phyloP scores from a whole-genome alignment of 1,140 invertebrate species.

The Bacillus rossius region DNA sequence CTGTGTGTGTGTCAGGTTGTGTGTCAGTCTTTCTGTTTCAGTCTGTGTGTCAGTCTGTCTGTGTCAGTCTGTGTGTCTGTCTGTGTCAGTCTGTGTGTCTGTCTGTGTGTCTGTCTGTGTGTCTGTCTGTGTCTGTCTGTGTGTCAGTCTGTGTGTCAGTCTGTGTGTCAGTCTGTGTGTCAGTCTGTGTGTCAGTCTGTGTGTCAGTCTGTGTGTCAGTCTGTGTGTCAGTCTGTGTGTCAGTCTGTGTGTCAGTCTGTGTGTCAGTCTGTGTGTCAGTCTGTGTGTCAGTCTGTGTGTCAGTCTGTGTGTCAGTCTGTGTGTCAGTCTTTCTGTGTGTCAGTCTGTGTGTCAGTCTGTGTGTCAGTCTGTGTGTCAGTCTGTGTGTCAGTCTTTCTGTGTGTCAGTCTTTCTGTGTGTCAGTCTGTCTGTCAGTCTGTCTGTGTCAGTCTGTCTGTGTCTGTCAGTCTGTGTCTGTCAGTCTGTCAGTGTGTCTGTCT shows the following conservation, averaged over 20 bases:
- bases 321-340: no score
- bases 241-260: slow-evolving; percentile 31
- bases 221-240: slow-evolving; percentile 32
- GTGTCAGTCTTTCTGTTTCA: slow-evolving; percentile 35
- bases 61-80: slow-evolving; percentile 30
- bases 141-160: slow-evolving; percentile 31
- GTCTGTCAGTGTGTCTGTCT: slow-evolving; percentile 32
- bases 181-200: slow-evolving; percentile 36
- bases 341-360: slow-evolving; percentile 35
- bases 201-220: slow-evolving; percentile 35
- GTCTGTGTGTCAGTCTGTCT: slow-evolving; percentile 30
- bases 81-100: slow-evolving; percentile 33
- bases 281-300: slow-evolving; percentile 30
- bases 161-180: slow-evolving; percentile 36
- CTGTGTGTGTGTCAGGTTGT: no score
- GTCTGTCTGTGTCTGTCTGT: slow-evolving; percentile 31
- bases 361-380: slow-evolving; percentile 27
- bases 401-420: no score
- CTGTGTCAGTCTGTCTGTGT: slow-evolving; percentile 27
- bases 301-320: slow-evolving; percentile 33
- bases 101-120: slow-evolving; percentile 33
- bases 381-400: no score
- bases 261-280: slow-evolving; percentile 32
- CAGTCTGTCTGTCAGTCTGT: slow-evolving; percentile 25
- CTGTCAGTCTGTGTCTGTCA: slow-evolving; percentile 32